Conservation (phyloP, 2,797 vertebrate genomes). For the Toxotes lorentzi region DNA sequence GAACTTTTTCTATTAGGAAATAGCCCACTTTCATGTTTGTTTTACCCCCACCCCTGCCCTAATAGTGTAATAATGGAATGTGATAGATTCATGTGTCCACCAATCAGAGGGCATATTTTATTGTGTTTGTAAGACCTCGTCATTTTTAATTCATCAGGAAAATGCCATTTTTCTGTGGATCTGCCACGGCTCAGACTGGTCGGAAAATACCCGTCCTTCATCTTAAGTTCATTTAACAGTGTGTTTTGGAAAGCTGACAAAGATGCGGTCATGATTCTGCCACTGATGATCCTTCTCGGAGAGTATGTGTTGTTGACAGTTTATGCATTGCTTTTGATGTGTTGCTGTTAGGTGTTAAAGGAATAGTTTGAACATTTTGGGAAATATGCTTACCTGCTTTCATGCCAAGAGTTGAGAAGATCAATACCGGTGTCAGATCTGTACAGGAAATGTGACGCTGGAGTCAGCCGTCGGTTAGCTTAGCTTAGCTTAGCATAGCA, state of each 20-base stretch:
- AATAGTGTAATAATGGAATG: slow-evolving; percentile 55
- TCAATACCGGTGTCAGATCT: neutral
- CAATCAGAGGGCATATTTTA: slow-evolving; percentile 71
- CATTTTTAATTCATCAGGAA: slow-evolving; percentile 49
- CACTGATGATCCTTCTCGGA: slow-evolving; percentile 9
- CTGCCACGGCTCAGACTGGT: slow-evolving; percentile 34
- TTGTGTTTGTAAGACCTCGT: slow-evolving; percentile 49
- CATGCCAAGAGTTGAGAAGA: neutral
- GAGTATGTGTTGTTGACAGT: slow-evolving; percentile 16
- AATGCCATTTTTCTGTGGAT: slow-evolving; percentile 42
- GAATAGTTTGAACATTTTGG: slow-evolving; percentile 27
- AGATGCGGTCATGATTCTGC: slow-evolving; percentile 46
- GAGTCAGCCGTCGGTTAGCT: neutral
- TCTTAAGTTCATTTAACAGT: slow-evolving; percentile 27
- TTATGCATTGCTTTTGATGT: slow-evolving; percentile 11
- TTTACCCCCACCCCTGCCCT: slow-evolving; percentile 44
- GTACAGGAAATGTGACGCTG: neutral
- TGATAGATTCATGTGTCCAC: slow-evolving; percentile 64
- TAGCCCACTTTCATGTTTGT: slow-evolving; percentile 36
- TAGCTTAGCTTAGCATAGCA: neutral
- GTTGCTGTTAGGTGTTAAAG: slow-evolving; percentile 29
- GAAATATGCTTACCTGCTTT: neutral
- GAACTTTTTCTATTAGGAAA: slow-evolving; percentile 45
- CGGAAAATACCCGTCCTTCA: slow-evolving; percentile 47
- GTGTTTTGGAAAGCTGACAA: slow-evolving; percentile 36